Conservation (phyloP, 2,888 invertebrate genomes). For the Trimorus sp. region DNA sequence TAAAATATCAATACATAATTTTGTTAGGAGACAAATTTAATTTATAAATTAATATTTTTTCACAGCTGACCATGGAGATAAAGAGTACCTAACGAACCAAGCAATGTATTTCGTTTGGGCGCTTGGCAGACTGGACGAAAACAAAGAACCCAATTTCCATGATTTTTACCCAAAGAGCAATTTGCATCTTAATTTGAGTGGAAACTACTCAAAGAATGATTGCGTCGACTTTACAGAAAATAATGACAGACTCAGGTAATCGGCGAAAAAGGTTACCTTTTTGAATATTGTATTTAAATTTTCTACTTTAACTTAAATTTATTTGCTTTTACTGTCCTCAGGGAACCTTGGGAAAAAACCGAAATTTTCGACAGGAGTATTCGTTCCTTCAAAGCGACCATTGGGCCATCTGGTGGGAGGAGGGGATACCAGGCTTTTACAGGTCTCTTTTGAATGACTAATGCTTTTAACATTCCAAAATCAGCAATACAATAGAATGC, state of each 20-base stretch:
- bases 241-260: slow-evolving; percentile 72
- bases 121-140: slow-evolving; percentile 89
- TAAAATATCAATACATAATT: too few relatives aligned
- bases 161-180: slow-evolving; percentile 89
- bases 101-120: slow-evolving; percentile 90
- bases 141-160: slow-evolving; percentile 92
- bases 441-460: slow-evolving; percentile 80
- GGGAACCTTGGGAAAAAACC: slow-evolving; percentile 82
- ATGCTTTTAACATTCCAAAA: neutral
- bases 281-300: too few relatives aligned
- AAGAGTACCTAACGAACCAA: slow-evolving; percentile 86
- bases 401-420: slow-evolving; percentile 92
- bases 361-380: slow-evolving; percentile 84
- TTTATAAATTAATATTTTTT: too few relatives aligned
- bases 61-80: slow-evolving; percentile 89
- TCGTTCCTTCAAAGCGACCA: slow-evolving; percentile 89
- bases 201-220: slow-evolving; percentile 82
- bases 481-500: too few relatives aligned
- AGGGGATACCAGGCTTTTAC: slow-evolving; percentile 90
- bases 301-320: too few relatives aligned
- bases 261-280: neutral
- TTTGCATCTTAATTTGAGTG: slow-evolving; percentile 86
- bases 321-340: slow-evolving; percentile 48
- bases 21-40: too few relatives aligned
- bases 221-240: slow-evolving; percentile 88